Conservation (phyloP, 1,140 invertebrate genomes). For the Manduca sexta region DNA sequence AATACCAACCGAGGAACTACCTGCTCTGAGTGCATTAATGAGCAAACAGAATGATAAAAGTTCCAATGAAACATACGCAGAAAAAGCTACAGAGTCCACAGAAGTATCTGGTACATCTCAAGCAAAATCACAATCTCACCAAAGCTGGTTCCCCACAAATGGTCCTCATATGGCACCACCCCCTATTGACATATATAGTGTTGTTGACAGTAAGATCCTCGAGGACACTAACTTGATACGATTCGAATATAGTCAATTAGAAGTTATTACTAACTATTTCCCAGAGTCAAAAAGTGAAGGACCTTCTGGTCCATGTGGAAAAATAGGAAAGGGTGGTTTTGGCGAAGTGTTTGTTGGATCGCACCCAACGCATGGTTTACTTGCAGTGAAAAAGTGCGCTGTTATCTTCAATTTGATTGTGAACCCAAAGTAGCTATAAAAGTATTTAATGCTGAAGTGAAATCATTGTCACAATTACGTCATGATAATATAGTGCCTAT, state of each 20-base stretch:
- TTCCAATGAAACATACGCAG: background rate
- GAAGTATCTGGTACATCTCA: background rate
- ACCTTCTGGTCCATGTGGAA: conserved; percentile 42
- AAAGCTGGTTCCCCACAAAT: background rate
- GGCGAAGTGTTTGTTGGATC: conserved; percentile 79
- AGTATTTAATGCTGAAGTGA: conserved; percentile 80
- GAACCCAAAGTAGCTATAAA: conserved; percentile 65
- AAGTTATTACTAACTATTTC: conserved; percentile 51
- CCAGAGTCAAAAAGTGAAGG: conserved; percentile 28
- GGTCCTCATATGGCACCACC: conserved; percentile 25
- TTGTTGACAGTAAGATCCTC: conserved; percentile 46
- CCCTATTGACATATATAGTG: conserved; percentile 27
- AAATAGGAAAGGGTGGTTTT: conserved; percentile 81
- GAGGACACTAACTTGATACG: conserved; percentile 44
- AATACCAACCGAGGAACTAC: conserved; percentile 15
- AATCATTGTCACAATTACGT: conserved; percentile 73
- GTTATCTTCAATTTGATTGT: conserved; percentile 53
- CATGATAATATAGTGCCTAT: conserved; percentile 81
- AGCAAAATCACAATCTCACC: background rate
- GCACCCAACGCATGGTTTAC: conserved; percentile 51
- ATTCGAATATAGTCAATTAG: conserved; percentile 46
- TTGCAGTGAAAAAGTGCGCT: conserved; percentile 78
- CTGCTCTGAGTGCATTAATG: conserved; percentile 28
- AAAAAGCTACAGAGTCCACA: background rate
- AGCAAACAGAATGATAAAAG: conserved; percentile 8